A percentile compares a stretch with the other conserved stretches of the same genome.
Evolutionary conservation across 2,888 invertebrate genomes (phyloP).

Genomic region (Sipha maydis): DNA sequence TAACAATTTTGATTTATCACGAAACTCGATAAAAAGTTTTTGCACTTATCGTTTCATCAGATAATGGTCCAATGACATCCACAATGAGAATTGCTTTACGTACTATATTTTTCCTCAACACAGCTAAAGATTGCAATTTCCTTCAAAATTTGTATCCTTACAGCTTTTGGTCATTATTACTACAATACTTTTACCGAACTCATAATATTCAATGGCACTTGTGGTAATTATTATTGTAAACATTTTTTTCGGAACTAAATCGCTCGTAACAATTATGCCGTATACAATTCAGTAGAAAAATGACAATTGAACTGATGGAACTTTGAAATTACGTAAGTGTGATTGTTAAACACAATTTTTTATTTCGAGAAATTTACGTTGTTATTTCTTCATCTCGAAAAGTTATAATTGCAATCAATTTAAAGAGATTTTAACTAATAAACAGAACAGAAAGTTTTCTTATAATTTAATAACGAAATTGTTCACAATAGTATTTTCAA

Average conservation of each 20-base stretch:
- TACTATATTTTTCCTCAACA: not conserved
- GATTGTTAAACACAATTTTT: not conserved
- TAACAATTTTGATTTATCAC: conserved; percentile 33
- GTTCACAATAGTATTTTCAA: not conserved
- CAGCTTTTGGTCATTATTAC: not conserved
- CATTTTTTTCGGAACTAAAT: not conserved
- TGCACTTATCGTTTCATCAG: not conserved
- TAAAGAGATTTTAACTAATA: not conserved
- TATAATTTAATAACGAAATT: not conserved
- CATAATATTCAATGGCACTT: not conserved
- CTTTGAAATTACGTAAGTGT: not conserved
- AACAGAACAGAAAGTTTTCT: not conserved
- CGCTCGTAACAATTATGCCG: not conserved
- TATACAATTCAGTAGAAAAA: not conserved
- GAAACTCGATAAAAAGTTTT: conserved; percentile 39
- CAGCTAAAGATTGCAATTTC: not conserved
- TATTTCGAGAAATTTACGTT: not conserved
- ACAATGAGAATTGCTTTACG: not conserved
- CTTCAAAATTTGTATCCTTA: not conserved
- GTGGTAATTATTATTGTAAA: not conserved
- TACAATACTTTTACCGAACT: not conserved
- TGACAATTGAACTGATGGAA: not conserved
- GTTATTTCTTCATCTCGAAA: not conserved
- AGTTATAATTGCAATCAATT: not conserved
- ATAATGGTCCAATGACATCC: not conserved